Conservation (phyloP, 2,888 invertebrate species). For the Saturnia pavonia region DNA sequence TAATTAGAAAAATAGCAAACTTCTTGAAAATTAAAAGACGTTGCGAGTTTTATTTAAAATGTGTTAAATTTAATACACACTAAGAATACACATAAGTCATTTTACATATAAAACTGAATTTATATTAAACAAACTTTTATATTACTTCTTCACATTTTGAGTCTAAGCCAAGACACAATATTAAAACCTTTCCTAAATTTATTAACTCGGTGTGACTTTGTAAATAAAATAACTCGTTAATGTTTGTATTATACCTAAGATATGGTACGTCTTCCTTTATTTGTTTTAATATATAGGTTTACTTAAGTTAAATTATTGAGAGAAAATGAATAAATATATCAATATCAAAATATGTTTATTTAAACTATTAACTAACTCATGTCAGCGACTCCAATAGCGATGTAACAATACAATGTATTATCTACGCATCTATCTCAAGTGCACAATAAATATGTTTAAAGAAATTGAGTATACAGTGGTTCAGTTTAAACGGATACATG, state of each 20-base stretch:
- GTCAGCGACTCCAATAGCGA: not conserved
- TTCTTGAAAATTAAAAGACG: not conserved
- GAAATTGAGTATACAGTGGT: not conserved
- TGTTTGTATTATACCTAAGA: constrained; percentile 59
- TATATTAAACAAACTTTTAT: not conserved
- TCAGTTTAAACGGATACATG: not conserved
- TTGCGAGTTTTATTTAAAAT: not conserved
- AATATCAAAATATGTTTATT: constrained; percentile 44
- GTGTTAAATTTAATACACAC: too few species aligned
- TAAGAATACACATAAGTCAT: not conserved
- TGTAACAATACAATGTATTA: not conserved
- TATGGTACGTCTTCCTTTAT: constrained; percentile 75
- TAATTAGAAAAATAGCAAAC: constrained; percentile 20
- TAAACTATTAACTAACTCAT: constrained; percentile 1
- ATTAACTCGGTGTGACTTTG: constrained; percentile 57
- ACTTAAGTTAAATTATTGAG: constrained; percentile 79
- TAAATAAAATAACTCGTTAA: constrained; percentile 70
- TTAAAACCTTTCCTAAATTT: constrained; percentile 2
- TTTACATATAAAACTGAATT: not conserved
- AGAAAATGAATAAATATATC: constrained; percentile 77
- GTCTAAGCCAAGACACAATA: not conserved
- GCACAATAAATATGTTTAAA: not conserved
- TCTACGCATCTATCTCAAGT: not conserved
- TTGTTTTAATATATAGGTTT: constrained; percentile 74
- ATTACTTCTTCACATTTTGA: constrained; percentile 4